phyloP scores from a whole-genome alignment of 2,797 vertebrate species.

The Anguilla pacifica region DNA sequence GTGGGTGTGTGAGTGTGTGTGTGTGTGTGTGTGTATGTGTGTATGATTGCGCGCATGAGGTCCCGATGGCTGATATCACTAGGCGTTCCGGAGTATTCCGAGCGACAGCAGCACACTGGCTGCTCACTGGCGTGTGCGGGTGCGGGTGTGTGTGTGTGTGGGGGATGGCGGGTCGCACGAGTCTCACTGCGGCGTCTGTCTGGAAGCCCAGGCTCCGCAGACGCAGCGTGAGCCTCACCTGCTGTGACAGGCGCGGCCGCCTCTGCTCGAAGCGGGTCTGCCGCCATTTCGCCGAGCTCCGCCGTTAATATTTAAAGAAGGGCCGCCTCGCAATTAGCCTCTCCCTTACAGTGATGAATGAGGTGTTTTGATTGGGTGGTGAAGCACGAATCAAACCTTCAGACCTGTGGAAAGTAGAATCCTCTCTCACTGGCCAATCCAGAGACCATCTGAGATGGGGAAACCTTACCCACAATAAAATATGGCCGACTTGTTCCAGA shows the following conservation, averaged over 20 bases:
- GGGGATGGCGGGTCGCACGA: not conserved
- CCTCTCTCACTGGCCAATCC: not conserved
- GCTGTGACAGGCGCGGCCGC: not conserved
- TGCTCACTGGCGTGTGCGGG: not conserved
- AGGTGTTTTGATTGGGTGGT: not conserved
- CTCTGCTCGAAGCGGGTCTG: no score
- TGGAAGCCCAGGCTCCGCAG: not conserved
- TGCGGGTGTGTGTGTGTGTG: not conserved
- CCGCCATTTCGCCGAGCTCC: not conserved
- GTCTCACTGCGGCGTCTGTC: not conserved
- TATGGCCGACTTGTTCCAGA: not conserved
- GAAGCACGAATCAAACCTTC: conserved; percentile 6
- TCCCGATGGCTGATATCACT: no score
- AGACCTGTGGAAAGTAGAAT: not conserved
- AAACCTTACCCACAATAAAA: not conserved
- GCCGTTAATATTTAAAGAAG: not conserved
- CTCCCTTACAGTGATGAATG: not conserved
- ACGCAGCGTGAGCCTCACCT: not conserved
- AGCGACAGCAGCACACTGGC: conserved; percentile 1
- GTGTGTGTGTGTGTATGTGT: no score
- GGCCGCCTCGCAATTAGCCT: not conserved
- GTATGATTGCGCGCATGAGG: no score
- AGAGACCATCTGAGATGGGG: not conserved
- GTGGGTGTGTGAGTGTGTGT: no score
- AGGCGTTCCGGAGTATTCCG: not conserved